A percentile compares a stretch with the other conserved stretches of the same genome.
These are phyloP conservation scores for Brenthis daphne DNA, from an alignment of 2,888 invertebrate species.

Conservation along the genomic window DNA sequence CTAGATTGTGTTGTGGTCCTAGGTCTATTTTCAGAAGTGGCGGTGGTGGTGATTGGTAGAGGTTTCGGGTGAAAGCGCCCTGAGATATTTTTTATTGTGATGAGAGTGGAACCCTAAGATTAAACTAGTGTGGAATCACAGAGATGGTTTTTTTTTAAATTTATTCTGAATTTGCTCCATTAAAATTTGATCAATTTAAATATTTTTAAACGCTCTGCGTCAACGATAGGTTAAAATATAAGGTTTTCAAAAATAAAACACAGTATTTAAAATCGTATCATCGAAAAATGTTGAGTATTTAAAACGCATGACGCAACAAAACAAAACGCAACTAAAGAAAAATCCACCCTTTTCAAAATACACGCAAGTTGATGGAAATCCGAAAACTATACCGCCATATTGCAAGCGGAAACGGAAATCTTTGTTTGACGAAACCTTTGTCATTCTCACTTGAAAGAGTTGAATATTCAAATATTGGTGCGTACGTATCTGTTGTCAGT, in stretches of 20 bases:
- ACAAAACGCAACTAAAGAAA: slow-evolving; percentile 4
- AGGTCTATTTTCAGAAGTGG: no score
- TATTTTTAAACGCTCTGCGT: no score
- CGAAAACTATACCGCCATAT: slow-evolving; percentile 52
- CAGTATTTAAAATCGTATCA: not conserved
- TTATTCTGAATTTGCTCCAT: no score
- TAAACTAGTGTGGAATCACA: no score
- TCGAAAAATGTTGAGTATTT: slow-evolving; percentile 1
- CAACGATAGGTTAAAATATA: no score
- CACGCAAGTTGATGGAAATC: slow-evolving; percentile 34
- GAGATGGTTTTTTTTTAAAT: no score
- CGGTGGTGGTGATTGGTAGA: no score
- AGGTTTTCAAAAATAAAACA: not conserved
- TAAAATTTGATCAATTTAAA: no score
- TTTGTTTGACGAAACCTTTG: slow-evolving; percentile 54
- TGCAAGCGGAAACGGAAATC: slow-evolving; percentile 61
- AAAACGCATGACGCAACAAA: not conserved
- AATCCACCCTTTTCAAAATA: slow-evolving; percentile 17
- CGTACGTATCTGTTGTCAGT: slow-evolving; percentile 17
- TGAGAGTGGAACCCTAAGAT: no score
- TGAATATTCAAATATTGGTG: slow-evolving; percentile 25
- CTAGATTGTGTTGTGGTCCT: no score
- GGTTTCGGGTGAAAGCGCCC: no score
- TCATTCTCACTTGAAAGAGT: slow-evolving; percentile 37
- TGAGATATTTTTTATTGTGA: no score